A percentile compares a stretch with the other conserved stretches of the same genome.
Evolutionary conservation across 37 sponge, comb jelly and placozoan genomes (phyloP).

Genomic region (Tethya wilhelma): DNA sequence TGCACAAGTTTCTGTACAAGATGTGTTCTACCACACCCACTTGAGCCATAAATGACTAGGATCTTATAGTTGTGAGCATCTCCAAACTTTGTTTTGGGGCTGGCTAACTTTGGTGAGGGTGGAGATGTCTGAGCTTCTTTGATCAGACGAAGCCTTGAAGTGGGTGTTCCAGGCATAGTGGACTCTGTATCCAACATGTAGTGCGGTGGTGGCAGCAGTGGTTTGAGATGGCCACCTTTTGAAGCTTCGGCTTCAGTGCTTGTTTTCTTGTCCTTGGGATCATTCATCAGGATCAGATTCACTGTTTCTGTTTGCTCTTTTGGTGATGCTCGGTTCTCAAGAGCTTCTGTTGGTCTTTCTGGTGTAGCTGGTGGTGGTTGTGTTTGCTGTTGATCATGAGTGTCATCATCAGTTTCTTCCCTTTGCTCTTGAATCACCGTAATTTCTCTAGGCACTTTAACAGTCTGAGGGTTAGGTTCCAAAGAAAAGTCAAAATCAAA

Average conservation of each 20-base stretch:
- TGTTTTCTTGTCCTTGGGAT: background rate
- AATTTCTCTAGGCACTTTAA: too few relatives aligned
- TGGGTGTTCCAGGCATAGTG: background rate
- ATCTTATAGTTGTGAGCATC: constrained; percentile 1
- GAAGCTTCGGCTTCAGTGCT: background rate
- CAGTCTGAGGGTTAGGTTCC: too few relatives aligned
- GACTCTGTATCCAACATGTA: background rate
- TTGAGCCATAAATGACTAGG: constrained; percentile 64
- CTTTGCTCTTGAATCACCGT: too few relatives aligned
- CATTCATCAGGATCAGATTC: background rate
- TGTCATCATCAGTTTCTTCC: too few relatives aligned
- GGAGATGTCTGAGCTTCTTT: background rate
- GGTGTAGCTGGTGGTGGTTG: too few relatives aligned
- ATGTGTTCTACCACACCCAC: constrained; percentile 34
- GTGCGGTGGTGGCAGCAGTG: background rate
- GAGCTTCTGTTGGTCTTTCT: background rate
- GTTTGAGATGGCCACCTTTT: background rate
- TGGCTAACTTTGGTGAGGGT: background rate
- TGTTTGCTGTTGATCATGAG: too few relatives aligned
- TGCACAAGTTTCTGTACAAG: constrained; percentile 55
- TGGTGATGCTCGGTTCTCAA: background rate
- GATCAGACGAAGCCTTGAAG: background rate
- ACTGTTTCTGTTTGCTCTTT: too few relatives aligned
- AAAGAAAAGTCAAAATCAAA: constrained; percentile 13
- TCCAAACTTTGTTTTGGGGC: background rate